Evolutionary conservation across 2,113 vertebrate species (phyloP).

Genomic region (Melospiza melodia): DNA sequence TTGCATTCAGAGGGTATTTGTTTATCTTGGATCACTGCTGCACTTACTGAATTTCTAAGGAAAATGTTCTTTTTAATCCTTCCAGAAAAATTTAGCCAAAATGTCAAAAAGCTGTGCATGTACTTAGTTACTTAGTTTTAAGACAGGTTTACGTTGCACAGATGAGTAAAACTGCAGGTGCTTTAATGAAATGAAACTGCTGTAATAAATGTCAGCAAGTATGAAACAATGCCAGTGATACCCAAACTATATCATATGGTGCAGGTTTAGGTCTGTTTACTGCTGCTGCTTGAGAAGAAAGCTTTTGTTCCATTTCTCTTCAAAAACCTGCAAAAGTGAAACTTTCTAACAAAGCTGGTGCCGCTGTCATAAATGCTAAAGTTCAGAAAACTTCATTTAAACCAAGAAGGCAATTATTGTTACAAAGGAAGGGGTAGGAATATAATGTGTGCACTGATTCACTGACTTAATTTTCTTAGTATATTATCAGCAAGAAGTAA

Average conservation of each 20-base stretch:
- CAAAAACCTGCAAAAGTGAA: not conserved
- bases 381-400: not conserved
- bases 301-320: not conserved
- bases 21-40: not conserved
- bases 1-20: not conserved
- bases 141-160: not conserved
- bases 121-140: not conserved
- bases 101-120: not conserved
- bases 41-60: not conserved
- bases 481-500: not conserved
- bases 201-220: not conserved
- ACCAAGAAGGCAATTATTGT: not conserved
- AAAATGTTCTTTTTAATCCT: fast-evolving
- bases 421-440: not conserved
- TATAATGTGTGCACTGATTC: not conserved
- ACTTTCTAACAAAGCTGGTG: not conserved
- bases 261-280: not conserved
- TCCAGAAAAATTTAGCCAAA: not conserved
- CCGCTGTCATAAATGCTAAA: not conserved
- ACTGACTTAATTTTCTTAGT: not conserved
- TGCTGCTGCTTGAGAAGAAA: not conserved
- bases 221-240: not conserved
- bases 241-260: fast-evolving
- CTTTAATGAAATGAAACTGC: not conserved
- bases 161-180: not conserved